A percentile compares a stretch with the other conserved stretches of the same genome.
phyloP scores from a whole-genome alignment of 2,888 invertebrate genomes.

The Callyntrura sp. region DNA sequence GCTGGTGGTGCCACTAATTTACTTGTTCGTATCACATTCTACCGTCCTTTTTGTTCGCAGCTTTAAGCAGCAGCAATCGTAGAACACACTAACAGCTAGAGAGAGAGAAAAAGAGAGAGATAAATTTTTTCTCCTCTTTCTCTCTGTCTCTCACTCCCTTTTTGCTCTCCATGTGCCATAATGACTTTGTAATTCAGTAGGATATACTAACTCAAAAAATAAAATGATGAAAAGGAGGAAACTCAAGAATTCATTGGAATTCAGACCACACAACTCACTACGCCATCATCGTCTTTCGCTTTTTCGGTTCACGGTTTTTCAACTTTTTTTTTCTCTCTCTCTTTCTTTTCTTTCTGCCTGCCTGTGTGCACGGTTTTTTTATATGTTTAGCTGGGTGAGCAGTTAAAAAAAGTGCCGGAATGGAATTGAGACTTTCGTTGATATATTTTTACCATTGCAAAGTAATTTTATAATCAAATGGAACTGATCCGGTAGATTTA shows the following conservation, averaged over 20 bases:
- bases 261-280: conserved; percentile 78
- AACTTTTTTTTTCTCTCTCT: conserved; percentile 13
- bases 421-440: neutral
- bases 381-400: neutral
- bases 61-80: conserved; percentile 7
- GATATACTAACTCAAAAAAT: conserved; percentile 39
- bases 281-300: conserved; percentile 56
- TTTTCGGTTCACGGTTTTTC: conserved; percentile 63
- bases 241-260: conserved; percentile 75
- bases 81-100: neutral
- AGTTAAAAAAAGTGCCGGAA: neutral
- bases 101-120: conserved; percentile 49
- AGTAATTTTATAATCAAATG: conserved; percentile 55
- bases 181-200: conserved; percentile 56
- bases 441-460: conserved; percentile 20
- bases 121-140: conserved; percentile 47
- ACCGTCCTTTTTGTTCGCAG: neutral
- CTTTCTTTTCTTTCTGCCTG: too few relatives aligned
- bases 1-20: conserved; percentile 66
- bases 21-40: conserved; percentile 63
- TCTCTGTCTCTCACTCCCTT: conserved; percentile 17
- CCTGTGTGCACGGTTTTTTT: too few relatives aligned
- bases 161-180: conserved; percentile 25
- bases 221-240: conserved; percentile 64
- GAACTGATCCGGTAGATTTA: conserved; percentile 42